Base-by-base conservation (phyloP, 2,797 vertebrate genomes). In the Fratercula arctica region DNA sequence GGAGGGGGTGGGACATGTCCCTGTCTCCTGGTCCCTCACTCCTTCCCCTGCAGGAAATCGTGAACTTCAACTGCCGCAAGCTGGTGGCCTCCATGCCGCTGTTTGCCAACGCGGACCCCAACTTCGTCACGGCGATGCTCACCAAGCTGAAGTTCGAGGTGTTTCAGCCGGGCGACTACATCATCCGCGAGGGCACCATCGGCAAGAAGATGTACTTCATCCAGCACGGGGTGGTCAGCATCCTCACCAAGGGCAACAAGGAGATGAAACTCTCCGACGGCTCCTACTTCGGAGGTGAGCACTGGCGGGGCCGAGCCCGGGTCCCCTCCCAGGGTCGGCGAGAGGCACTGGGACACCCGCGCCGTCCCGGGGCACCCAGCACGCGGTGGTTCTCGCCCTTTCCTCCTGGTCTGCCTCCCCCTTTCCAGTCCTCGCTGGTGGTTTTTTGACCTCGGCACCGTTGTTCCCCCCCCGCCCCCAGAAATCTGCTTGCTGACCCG, bases 201-300 rank as follows among this genome's bases (percentile, higher is more conserved):
- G 99, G 99, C 91, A 99, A 99, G 97, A 99, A 99, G 98, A 99
- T 99, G 99, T 99, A 99, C 97, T 99, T 99, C 98, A 99, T 99
- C 97, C 99, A 99, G 95, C 99, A 99, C 1, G 99, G 99, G 0
- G 98, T 99, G 67, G 98, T 99, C 97, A 99, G 98, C 76, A 97
- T 99, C 85, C 98, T 99, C 93, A 99, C 99, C 95, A 99, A 99
- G 97, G 99, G 99, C 79, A 99, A 95, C 96, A 99, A 98, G 29
- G 98, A 99, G 96, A 99, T 99, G 98, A 99, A 99, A 85, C 98
- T 99, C 37, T 98, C 99, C 0, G 99, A 99, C 0, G 99, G 99
- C 25, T 99, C 99, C 78, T 99, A 99, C 85, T 99, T 99, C 12
- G 99, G 99, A 98, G 99, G 99, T 99, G 96, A 76, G 97, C 20